Evolutionary conservation across 2,888 invertebrate genomes (phyloP), one percentile per base, ranked within the genome.

Genomic region (Reticulitermes lucifugus): DNA sequence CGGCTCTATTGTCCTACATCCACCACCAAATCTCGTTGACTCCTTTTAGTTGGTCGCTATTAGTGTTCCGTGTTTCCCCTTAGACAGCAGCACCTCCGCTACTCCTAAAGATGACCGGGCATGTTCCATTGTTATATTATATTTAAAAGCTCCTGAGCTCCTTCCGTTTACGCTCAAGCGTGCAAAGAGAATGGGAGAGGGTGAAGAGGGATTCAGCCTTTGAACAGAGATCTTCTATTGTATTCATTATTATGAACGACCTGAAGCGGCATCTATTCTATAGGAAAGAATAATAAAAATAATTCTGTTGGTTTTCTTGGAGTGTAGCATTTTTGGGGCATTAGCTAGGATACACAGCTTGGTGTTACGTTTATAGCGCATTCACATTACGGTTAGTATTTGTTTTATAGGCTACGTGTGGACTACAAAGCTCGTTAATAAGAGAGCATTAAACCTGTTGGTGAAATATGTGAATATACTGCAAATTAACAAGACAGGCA

Each of bases 11-110:
- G 35, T 75, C 60, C 60, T 22, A 5, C 65, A 65, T 65, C 25
- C 14, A 65, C 65, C 65, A 25, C 65, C 65, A 77, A 77, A 77
- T 46, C n/a, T 12, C n/a, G n/a, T 1, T 5, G n/a, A n/a, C 77
- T 77, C n/a, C 25, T 77, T 77, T 77, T 77, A 46, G 77, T 77
- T 22, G 77, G 77, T 77, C n/a, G 77, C 77, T 77, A 77, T 77
- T 77, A 77, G 77, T 77, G 77, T 46, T n/a, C 77, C 77, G 10
- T 77, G 77, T 77, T 77, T 77, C 77, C 77, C 51, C 21, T 77
- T 46, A 77, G 46, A 77, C 6, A 43, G n/a, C 77, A 46, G 77
- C 77, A 77, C 77, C 77, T 77, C 77, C 77, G 77, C 77, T 77
- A 43, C 77, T 77, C 77, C 4, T 77, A 77, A 77, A 77, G 77